Conservation (phyloP, 2,888 invertebrate species). For the Drosophila pseudotakahashii region DNA sequence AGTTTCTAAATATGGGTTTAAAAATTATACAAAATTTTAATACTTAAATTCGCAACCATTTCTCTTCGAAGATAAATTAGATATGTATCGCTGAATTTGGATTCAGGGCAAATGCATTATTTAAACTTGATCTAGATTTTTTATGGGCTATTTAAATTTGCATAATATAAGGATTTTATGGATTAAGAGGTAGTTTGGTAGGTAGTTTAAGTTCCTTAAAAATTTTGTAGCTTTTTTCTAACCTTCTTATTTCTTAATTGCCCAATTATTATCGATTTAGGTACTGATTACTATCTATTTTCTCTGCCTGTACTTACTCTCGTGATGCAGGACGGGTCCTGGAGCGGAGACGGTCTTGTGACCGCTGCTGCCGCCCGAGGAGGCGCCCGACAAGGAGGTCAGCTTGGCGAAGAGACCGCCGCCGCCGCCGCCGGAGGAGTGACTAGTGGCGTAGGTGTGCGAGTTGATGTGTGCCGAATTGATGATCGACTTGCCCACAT, state of each 20-base stretch:
- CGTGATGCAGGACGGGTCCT: constrained; percentile 79
- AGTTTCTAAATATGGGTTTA: too few species aligned
- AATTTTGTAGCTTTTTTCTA: too few species aligned
- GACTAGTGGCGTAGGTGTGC: constrained; percentile 76
- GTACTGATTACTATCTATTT: too few species aligned
- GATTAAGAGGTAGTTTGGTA: background rate
- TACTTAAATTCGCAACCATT: background rate
- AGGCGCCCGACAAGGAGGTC: constrained; percentile 81
- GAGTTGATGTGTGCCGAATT: constrained; percentile 89
- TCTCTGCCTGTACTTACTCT: constrained; percentile 77
- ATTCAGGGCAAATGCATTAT: background rate
- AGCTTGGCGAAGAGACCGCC: constrained; percentile 81
- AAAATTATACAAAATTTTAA: too few species aligned
- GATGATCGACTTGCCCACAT: constrained; percentile 91
- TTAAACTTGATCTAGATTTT: background rate
- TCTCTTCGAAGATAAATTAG: background rate
- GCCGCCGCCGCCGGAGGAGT: constrained; percentile 60
- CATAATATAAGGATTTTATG: background rate
- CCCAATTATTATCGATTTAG: too few species aligned
- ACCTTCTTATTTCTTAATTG: too few species aligned
- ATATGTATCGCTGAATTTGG: background rate
- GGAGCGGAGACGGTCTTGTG: constrained; percentile 51
- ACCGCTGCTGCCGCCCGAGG: constrained; percentile 80
- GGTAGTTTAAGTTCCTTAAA: too few species aligned
- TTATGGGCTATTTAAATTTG: background rate